Conservation (phyloP, 2,888 invertebrate species). For the Trichopoda pennipes region DNA sequence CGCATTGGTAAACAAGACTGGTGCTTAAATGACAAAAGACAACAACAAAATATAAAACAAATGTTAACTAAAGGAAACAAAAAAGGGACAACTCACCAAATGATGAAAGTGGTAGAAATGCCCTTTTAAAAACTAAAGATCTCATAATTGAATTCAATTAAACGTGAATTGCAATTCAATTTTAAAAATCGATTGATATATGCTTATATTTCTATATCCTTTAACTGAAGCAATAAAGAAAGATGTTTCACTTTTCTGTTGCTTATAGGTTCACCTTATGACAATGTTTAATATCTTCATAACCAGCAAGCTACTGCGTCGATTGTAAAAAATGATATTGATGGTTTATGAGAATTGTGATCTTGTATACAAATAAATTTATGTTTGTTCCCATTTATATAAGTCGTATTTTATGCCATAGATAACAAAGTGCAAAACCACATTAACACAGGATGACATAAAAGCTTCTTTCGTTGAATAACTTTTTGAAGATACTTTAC, state of each 20-base stretch:
- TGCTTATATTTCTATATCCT: slow-evolving; percentile 17
- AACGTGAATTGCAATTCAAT: slow-evolving; percentile 76
- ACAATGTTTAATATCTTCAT: slow-evolving; percentile 64
- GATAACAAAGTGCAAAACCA: too few relatives aligned
- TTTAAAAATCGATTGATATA: slow-evolving; percentile 57
- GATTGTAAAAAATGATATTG: slow-evolving; percentile 53
- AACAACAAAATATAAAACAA: slow-evolving; percentile 17
- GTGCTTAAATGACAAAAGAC: slow-evolving; percentile 42
- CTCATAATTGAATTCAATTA: slow-evolving; percentile 79
- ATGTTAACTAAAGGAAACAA: slow-evolving; percentile 8
- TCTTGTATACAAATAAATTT: slow-evolving; percentile 9
- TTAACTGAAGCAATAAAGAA: background rate
- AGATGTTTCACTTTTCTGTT: background rate
- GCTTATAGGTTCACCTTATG: slow-evolving; percentile 43
- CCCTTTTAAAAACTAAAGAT: slow-evolving; percentile 62
- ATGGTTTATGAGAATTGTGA: slow-evolving; percentile 40
- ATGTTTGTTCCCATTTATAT: background rate
- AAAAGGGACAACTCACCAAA: slow-evolving; percentile 1
- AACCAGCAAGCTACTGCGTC: slow-evolving; percentile 9
- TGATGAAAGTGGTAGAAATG: slow-evolving; percentile 38
- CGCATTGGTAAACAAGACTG: slow-evolving; percentile 67
- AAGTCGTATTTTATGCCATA: too few relatives aligned
- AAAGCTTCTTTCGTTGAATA: too few relatives aligned
- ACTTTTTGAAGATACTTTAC: too few relatives aligned
- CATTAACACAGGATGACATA: too few relatives aligned